Base-by-base conservation (phyloP, 2,888 invertebrate genomes). In the Nomada fucata region DNA sequence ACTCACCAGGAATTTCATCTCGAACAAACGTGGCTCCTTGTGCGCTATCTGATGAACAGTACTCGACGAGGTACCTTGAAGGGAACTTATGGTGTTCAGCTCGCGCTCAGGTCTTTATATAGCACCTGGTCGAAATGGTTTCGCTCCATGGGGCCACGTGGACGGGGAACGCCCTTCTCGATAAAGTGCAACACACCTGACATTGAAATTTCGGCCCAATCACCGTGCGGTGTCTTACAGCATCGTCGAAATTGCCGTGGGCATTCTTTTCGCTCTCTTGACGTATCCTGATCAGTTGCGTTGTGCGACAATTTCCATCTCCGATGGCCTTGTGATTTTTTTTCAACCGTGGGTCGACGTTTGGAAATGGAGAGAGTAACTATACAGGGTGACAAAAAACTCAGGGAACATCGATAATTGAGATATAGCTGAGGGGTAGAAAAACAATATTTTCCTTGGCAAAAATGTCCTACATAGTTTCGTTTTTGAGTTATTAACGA, bases 1-100 rank as follows among this genome's bases (percentile, higher is more conserved):
- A 91, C 92, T 92, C 79, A 92, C 92, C 67, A 91, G 79, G 53
- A 81, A 59, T 77, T 89, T 91, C 92, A 92, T 92, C 68, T 15
- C 71, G 84, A 65, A 69, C 1, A 50, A 61, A 59, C 50, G 36
- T 63, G 82, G 89, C 86, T 91, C 85, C 88, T 87, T 79, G 63
- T 79, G 87, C 91, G 91, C 91, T 91, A 87, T 86, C 86, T 86
- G 87, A 72, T 78, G 76, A 78, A 85, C 91, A 91, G 91, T 89
- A 91, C 89, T 91, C 91, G 91, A 89, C 82, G 86, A 89, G 90
- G 89, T 88, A 88, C 90, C 86, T 86, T 84, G 86, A 64, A 75
- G 76, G 67, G 80, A 71, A 87, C 88, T 86, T 74, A 86, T 84
- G 71, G 77, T 82, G 83, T 86, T 76, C 75, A 71, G 76, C 74